Evolutionary conservation across 1,140 invertebrate genomes (phyloP), one percentile per base, ranked within the genome.

Genomic region (Hydropsyche tenuis): DNA sequence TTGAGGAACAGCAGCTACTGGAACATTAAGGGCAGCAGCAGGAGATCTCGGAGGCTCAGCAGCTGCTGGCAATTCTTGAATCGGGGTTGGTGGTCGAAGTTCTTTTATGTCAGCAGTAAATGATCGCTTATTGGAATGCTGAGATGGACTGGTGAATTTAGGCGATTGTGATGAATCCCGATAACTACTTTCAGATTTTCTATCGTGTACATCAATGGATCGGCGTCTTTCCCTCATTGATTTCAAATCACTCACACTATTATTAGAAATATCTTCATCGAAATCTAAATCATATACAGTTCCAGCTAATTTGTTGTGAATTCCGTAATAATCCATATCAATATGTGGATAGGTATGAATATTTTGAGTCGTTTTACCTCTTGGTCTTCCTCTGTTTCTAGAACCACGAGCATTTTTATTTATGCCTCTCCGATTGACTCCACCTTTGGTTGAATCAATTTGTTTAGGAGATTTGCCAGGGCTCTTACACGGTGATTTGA

Each of bases 251-350:
- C 92, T 91, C 69, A 94, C 90, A 77, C 87, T 90, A 27, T 91
- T 89, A 72, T 90, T 92, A 7, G 89, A 89, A 7, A 91, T 89
- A 77, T 95, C 94, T 77, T 95, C 94, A 75, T 95, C 92, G 72
- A 93, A 93, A 80, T 95, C 92, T 77, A 94, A 89, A 79, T 94
- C 93, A 76, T 95, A 96, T 0, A 95, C 94, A 0, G 94, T 95
- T 1, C 94, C 94, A 2, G 91, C 90, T 23, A 96, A 85, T 81
- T 93, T 93, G 79, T 90, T 92, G 68, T 90, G 89, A 48, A 91
- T 91, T 53, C 80, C 86, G 79, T 82, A 84, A 79, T 75, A 80
- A 80, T 68, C 79, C 77, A 69, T 80, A 81, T 72, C 69, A 20
- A 73, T 69, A 63, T 80, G 73, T 4, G 51, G 12, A 27, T 37